phyloP scores from a whole-genome alignment of 2,113 vertebrate species.

The Mustelus asterias region DNA sequence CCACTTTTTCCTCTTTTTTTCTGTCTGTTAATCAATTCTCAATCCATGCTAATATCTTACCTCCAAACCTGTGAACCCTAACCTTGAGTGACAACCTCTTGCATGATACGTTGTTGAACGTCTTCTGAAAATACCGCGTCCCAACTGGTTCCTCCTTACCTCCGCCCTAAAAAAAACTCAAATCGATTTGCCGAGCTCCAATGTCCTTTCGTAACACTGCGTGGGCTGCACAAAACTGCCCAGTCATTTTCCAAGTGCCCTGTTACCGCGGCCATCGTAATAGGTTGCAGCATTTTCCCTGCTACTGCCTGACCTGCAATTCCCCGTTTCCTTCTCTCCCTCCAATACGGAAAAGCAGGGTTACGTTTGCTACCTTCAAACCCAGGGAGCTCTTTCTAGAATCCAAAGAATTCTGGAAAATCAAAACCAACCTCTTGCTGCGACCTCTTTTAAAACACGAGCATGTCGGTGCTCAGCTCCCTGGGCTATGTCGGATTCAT shows the following conservation, averaged over 20 bases:
- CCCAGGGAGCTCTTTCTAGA: no score
- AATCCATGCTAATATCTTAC: no score
- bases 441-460: no score
- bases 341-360: background rate
- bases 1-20: no score
- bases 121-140: background rate
- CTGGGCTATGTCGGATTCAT: no score
- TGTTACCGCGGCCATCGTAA: background rate
- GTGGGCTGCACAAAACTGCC: no score
- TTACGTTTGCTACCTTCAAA: background rate
- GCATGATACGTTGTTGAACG: background rate
- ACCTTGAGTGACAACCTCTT: background rate
- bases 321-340: background rate
- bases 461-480: no score
- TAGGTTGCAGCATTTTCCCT: background rate
- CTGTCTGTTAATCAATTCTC: no score
- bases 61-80: no score
- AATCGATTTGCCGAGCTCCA: background rate
- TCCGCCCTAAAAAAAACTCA: background rate
- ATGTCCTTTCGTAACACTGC: background rate
- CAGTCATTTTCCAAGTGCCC: background rate
- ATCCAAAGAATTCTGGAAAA: no score
- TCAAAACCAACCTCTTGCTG: no score
- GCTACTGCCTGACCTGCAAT: background rate
- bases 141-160: background rate